Conservation (phyloP, 2,888 invertebrate genomes). For the Stenotaenia linearis region DNA sequence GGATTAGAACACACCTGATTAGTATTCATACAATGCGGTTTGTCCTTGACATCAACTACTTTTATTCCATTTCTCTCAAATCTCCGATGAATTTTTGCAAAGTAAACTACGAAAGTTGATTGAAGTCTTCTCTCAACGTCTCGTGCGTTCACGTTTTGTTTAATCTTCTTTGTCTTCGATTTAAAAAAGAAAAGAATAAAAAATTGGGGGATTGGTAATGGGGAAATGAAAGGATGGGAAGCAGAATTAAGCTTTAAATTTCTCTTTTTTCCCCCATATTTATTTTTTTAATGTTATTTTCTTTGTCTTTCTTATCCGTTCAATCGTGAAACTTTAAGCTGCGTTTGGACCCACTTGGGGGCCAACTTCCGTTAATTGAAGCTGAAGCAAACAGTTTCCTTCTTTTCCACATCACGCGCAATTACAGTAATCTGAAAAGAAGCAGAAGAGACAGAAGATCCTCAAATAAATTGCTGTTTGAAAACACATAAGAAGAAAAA, state of each 20-base stretch:
- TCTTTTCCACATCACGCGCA: constrained; percentile 6
- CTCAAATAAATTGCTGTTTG: background rate
- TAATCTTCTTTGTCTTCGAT: background rate
- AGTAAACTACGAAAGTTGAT: background rate
- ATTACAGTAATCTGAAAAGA: constrained; percentile 23
- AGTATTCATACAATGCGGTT: constrained; percentile 23
- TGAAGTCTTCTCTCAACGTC: background rate
- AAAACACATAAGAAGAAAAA: background rate
- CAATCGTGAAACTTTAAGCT: constrained; percentile 17
- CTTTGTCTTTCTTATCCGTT: background rate
- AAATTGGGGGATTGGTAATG: background rate
- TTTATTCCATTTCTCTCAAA: background rate
- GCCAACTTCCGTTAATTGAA: constrained; percentile 17
- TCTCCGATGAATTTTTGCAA: background rate
- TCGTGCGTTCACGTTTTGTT: background rate
- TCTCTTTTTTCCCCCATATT: background rate
- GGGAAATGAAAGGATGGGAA: background rate
- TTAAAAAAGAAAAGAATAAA: background rate
- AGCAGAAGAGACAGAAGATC: background rate
- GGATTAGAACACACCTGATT: background rate
- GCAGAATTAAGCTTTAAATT: background rate
- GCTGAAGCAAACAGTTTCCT: constrained; percentile 20
- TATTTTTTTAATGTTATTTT: background rate
- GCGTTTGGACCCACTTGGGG: constrained; percentile 13
- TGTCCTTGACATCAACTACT: constrained; percentile 8